Conservation (phyloP, 2,888 invertebrate species). For the Ornithoptera alexandrae region DNA sequence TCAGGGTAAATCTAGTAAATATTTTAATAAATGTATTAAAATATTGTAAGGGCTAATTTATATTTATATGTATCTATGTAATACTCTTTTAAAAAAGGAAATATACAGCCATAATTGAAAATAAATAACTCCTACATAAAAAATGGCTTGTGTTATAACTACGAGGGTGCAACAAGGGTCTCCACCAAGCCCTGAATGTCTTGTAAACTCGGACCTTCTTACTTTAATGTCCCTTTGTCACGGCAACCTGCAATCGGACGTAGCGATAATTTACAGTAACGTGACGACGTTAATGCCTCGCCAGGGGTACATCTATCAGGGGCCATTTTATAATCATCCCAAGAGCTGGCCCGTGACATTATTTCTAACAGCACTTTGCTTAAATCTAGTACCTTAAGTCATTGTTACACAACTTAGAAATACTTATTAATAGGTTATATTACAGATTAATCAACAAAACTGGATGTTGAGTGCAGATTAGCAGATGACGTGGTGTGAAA, state of each 20-base stretch:
- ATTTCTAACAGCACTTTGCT: slow-evolving; percentile 37
- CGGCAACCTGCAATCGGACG: slow-evolving; percentile 73
- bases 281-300: slow-evolving; percentile 64
- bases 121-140: too few species aligned
- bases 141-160: background rate
- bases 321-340: slow-evolving; percentile 60
- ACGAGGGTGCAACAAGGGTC: slow-evolving; percentile 53
- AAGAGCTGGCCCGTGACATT: slow-evolving; percentile 59
- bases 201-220: slow-evolving; percentile 58
- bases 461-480: too few species aligned
- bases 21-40: too few species aligned
- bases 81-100: background rate
- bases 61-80: background rate
- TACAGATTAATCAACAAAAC: too few species aligned
- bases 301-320: slow-evolving; percentile 54
- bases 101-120: background rate
- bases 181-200: slow-evolving; percentile 61
- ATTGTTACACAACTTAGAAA: background rate
- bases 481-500: too few species aligned
- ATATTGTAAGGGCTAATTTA: too few species aligned
- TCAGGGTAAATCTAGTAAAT: too few species aligned
- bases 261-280: slow-evolving; percentile 72
- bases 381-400: background rate
- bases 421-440: background rate
- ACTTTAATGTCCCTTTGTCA: slow-evolving; percentile 74